Evolutionary conservation across 2,797 vertebrate genomes (phyloP).

Genomic region (Crax fasciolata): DNA sequence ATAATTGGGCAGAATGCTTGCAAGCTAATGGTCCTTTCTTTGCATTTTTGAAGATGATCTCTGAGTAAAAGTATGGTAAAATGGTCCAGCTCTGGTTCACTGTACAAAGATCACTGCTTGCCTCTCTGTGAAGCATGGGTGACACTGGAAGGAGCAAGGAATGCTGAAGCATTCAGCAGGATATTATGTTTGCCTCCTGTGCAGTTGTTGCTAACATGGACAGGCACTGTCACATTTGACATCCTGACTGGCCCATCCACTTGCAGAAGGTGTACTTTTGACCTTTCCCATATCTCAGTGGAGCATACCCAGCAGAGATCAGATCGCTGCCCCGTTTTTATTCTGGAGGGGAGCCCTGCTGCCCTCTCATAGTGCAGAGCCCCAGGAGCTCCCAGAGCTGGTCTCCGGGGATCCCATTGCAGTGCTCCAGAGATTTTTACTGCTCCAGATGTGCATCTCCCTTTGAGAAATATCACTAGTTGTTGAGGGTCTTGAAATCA

Average conservation of each 20-base stretch:
- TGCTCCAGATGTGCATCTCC: not conserved
- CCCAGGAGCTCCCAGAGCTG: not conserved
- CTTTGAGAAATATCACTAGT: not conserved
- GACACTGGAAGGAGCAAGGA: not conserved
- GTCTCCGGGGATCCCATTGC: not conserved
- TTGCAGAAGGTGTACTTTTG: not conserved
- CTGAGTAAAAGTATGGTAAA: not conserved
- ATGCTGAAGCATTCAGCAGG: not conserved
- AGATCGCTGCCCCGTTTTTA: not conserved
- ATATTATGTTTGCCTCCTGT: not conserved
- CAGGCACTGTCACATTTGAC: not conserved
- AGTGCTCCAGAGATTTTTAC: not conserved
- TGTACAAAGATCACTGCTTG: not conserved
- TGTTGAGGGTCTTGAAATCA: not conserved
- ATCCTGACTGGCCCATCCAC: not conserved
- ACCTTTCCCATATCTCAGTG: not conserved
- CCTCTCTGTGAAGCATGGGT: not conserved
- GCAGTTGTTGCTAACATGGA: not conserved
- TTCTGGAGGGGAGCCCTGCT: not conserved
- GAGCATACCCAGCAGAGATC: not conserved
- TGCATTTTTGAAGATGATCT: not conserved
- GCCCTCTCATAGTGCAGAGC: not conserved
- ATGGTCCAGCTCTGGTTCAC: not conserved
- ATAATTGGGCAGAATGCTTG: not conserved
- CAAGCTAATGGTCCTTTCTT: not conserved